These are phyloP conservation scores for Lytechinus pictus DNA, from an alignment of 35 echinoderm and acorn worm genomes.

Conservation along the genomic window DNA sequence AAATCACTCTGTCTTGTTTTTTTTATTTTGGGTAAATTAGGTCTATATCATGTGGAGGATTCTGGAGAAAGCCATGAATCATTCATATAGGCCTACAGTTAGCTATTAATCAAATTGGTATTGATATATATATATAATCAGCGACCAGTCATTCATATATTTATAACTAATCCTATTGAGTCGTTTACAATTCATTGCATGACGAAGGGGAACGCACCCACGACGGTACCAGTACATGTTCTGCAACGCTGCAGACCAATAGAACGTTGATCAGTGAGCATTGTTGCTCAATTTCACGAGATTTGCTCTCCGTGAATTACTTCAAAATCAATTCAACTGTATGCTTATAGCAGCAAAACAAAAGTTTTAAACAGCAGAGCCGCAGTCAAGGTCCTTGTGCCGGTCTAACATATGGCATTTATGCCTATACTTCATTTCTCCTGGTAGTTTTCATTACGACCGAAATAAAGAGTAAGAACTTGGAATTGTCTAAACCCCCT, in stretches of 20 bases:
- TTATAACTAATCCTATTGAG: background rate
- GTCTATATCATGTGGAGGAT: too few species aligned
- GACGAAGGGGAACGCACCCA: background rate
- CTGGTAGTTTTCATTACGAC: slow-evolving; percentile 11
- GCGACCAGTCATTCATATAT: background rate
- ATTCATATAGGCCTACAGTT: background rate
- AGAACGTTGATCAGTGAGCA: background rate
- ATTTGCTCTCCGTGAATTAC: background rate
- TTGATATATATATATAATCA: background rate
- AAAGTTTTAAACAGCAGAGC: background rate
- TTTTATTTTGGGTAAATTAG: too few species aligned
- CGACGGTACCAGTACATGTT: background rate
- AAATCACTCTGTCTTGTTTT: too few species aligned
- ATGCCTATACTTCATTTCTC: background rate
- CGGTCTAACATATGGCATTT: background rate
- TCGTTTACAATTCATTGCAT: background rate
- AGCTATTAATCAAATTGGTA: background rate
- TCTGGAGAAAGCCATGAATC: too few species aligned
- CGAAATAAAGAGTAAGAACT: background rate
- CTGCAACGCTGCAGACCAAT: background rate
- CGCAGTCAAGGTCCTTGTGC: background rate
- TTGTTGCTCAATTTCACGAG: slow-evolving; percentile 7
- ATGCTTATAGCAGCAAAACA: background rate
- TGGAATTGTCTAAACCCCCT: background rate
- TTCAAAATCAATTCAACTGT: background rate